A percentile compares a stretch with the other conserved stretches of the same genome.
phyloP scores from a whole-genome alignment of 2,888 invertebrate genomes.

The Epirrhoe alternata region DNA sequence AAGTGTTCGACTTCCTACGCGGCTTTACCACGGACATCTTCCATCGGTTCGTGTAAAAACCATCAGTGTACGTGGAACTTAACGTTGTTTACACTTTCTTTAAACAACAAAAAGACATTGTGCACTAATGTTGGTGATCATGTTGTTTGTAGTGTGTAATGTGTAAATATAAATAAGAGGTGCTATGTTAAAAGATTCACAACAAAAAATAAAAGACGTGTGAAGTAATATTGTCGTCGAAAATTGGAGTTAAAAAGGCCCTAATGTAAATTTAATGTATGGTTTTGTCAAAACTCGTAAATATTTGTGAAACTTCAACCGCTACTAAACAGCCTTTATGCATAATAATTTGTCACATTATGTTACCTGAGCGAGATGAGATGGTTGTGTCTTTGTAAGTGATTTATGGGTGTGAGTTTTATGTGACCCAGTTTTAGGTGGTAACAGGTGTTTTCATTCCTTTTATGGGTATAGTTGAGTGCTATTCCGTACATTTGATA shows the following conservation, averaged over 20 bases:
- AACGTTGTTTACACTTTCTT: constrained; percentile 28
- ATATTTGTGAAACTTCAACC: constrained; percentile 33
- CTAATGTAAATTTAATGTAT: constrained; percentile 40
- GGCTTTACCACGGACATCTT: constrained; percentile 77
- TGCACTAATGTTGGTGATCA: constrained; percentile 18
- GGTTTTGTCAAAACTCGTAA: constrained; percentile 28
- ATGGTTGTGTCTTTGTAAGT: constrained; percentile 34
- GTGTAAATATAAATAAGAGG: constrained; percentile 25
- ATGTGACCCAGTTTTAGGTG: constrained; percentile 7
- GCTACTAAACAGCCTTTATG: constrained; percentile 29
- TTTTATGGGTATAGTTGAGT: constrained; percentile 1
- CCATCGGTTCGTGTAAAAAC: constrained; percentile 67
- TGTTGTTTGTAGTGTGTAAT: constrained; percentile 23
- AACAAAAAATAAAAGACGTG: constrained; percentile 12
- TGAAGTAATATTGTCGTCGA: not conserved
- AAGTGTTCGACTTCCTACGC: constrained; percentile 73
- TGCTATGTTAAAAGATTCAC: constrained; percentile 31
- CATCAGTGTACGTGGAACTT: constrained; percentile 23
- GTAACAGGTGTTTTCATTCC: constrained; percentile 15
- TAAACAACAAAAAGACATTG: constrained; percentile 27
- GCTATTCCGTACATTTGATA: not conserved
- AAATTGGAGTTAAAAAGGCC: constrained; percentile 17
- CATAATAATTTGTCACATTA: constrained; percentile 42
- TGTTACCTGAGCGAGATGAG: constrained; percentile 32
- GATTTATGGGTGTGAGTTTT: constrained; percentile 14